Base-by-base conservation (phyloP, 2,797 vertebrate genomes). In the Ceyx erithaca region DNA sequence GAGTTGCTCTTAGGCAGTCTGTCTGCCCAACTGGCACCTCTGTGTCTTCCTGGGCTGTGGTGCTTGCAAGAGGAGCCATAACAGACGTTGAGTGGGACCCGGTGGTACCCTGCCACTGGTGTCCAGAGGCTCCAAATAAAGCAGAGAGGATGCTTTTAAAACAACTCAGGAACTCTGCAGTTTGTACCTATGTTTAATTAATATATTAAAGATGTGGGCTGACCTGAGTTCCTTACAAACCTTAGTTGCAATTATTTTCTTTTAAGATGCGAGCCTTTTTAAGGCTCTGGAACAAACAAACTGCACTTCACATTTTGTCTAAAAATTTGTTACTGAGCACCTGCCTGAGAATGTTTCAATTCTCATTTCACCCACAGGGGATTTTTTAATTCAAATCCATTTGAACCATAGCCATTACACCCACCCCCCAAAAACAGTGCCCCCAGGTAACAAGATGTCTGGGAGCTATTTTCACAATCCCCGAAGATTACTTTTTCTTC, bases 21-120 rank as follows among this genome's bases (percentile, higher is more conserved):
- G 4, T 70, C 58, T 92, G 49, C 51, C 52, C 55, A 58, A 40
- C 26, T 0, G 0, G 33, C 40, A 62, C 43, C 66, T 87, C 31
- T 2, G 3, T 6, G 22, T 78, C 37, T 75, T 83, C 31, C 52
- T 55, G 54, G 46, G 12, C 66, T 54, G 31, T 0, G 5, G 33
- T 77, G 62, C 54, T 4, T 3, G 37, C 2, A 16, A 76, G 45
- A 0, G 80, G 25, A 86, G 25, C 17, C 1, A 0, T 61, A 30
- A 28, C 30, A 61, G 68, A 35, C 2, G 0, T 25, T 2, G 37
- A 1, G 7, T 4, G 1, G 52, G 12, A 86, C 17, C 18, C 0
- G 0, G 55, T 72, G 26, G 9, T 55, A 63, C 14, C 20, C 45
- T 57, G 70, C 19, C 25, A 51, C 63, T 0, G 3, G 45, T 0